These are phyloP conservation scores for Tonatia bakeri DNA, from an alignment of 2,113 vertebrate genomes.

Conservation along the genomic window DNA sequence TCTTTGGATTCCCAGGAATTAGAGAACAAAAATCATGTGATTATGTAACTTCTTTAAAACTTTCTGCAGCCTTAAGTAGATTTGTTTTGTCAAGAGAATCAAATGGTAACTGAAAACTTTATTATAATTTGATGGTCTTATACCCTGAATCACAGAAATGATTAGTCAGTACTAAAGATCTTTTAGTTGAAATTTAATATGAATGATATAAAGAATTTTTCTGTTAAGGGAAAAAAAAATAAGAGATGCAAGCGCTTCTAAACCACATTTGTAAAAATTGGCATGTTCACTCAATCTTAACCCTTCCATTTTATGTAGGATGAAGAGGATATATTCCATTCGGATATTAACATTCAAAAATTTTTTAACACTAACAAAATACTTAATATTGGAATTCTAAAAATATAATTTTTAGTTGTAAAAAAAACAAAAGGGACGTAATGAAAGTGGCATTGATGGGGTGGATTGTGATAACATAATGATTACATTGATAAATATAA, in stretches of 20 bases:
- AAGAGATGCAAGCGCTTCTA: neutral
- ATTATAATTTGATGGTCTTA: conserved; percentile 18
- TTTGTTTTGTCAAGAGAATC: conserved; percentile 31
- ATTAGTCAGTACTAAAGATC: neutral
- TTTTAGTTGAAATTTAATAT: conserved; percentile 1
- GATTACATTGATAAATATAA: conserved; percentile 1
- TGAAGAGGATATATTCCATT: neutral
- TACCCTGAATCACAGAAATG: neutral
- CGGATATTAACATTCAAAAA: neutral
- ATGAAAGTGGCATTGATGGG: neutral
- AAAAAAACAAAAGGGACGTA: neutral
- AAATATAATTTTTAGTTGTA: conserved; percentile 25
- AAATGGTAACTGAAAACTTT: conserved; percentile 6
- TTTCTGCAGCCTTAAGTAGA: neutral
- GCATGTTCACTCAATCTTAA: neutral
- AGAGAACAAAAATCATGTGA: conserved; percentile 28
- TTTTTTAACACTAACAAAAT: neutral
- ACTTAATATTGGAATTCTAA: conserved; percentile 13
- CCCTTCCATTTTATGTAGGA: conserved; percentile 7
- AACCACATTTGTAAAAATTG: neutral
- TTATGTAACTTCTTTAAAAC: conserved; percentile 31
- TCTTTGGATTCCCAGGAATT: conserved; percentile 8
- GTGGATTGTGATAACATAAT: neutral
- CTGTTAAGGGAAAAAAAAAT: neutral
- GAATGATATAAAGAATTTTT: neutral